Conservation (phyloP, 2,113 vertebrate genomes). For the Ceratotherium simum region DNA sequence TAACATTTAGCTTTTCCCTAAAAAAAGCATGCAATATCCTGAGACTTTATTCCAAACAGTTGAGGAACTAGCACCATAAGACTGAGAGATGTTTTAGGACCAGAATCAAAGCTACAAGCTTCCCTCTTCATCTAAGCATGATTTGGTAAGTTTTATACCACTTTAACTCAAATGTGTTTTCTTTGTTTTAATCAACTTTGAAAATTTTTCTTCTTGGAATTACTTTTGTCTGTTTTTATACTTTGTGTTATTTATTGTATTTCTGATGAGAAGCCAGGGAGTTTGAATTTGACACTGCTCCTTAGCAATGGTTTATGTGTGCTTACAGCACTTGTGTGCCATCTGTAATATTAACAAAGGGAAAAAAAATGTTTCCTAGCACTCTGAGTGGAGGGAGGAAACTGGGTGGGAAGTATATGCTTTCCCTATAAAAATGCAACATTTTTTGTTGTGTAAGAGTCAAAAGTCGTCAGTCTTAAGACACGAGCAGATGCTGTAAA, state of each 20-base stretch:
- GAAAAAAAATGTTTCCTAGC: neutral
- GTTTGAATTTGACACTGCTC: neutral
- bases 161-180: neutral
- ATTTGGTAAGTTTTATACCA: neutral
- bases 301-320: neutral
- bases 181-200: neutral
- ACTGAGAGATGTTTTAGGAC: neutral
- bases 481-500: neutral
- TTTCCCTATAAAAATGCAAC: neutral
- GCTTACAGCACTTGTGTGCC: neutral
- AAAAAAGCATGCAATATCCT: neutral
- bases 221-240: neutral
- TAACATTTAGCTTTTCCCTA: neutral
- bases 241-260: neutral
- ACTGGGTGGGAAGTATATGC: neutral
- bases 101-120: neutral
- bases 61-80: neutral
- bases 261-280: neutral
- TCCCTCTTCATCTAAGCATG: neutral
- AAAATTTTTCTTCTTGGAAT: neutral
- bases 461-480: neutral
- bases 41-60: neutral
- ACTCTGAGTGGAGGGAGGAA: neutral
- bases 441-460: neutral
- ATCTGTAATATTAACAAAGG: neutral